Conservation (phyloP, 2,888 invertebrate species). For the Catocala sponsa region DNA sequence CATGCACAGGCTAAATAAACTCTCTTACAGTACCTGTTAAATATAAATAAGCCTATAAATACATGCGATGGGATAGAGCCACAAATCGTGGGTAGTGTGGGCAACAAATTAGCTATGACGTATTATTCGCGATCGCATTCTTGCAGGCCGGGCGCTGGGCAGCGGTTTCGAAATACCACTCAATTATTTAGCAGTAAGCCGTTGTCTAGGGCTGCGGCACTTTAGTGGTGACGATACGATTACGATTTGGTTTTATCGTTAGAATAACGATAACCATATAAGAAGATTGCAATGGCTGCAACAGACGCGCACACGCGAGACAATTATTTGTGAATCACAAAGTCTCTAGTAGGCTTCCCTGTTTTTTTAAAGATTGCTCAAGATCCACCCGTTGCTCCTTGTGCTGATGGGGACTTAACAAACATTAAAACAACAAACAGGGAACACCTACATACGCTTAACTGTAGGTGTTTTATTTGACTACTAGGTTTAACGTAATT, state of each 20-base stretch:
- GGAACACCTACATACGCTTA: too few species aligned
- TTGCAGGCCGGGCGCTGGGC: constrained; percentile 20
- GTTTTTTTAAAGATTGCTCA: too few species aligned
- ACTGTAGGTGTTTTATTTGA: too few species aligned
- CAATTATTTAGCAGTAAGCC: constrained; percentile 47
- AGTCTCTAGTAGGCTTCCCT: too few species aligned
- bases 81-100: constrained; percentile 7
- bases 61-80: constrained; percentile 10
- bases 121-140: constrained; percentile 26
- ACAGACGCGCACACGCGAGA: too few species aligned
- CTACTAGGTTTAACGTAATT: too few species aligned
- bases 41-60: constrained; percentile 42
- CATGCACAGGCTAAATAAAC: neutral
- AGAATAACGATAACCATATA: too few species aligned
- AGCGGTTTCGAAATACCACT: constrained; percentile 36
- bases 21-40: constrained; percentile 13
- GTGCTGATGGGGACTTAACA: too few species aligned
- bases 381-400: too few species aligned
- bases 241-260: neutral
- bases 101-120: constrained; percentile 22
- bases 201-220: constrained; percentile 10
- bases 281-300: too few species aligned
- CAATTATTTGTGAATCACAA: too few species aligned
- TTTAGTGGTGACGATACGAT: constrained; percentile 26
- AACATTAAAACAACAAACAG: too few species aligned